Conservation (phyloP, 2,888 invertebrate species). For the Parnassius smintheus region DNA sequence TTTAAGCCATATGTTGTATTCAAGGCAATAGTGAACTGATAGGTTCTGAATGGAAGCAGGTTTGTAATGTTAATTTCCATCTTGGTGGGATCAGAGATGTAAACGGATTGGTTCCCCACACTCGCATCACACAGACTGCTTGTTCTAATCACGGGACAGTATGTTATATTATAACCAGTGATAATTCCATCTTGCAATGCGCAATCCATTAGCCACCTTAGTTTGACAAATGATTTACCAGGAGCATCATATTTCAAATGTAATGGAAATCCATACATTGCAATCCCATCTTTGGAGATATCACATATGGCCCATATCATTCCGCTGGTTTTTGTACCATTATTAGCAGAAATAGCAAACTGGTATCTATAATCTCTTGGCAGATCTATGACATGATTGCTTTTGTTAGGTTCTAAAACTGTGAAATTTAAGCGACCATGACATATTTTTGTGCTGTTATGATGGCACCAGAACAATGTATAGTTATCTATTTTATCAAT, state of each 20-base stretch:
- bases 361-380: constrained; percentile 83
- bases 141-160: constrained; percentile 83
- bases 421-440: constrained; percentile 74
- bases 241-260: constrained; percentile 58
- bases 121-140: constrained; percentile 79
- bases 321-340: constrained; percentile 85
- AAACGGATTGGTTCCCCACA: constrained; percentile 55
- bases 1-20: constrained; percentile 66
- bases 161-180: constrained; percentile 87
- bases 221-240: constrained; percentile 63
- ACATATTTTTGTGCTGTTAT: constrained; percentile 75
- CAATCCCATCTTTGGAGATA: constrained; percentile 67
- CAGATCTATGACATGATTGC: constrained; percentile 82
- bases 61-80: constrained; percentile 81
- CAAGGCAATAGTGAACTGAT: constrained; percentile 85
- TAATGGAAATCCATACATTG: constrained; percentile 79
- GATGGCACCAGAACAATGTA: constrained; percentile 90
- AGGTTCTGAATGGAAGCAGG: constrained; percentile 88
- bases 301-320: constrained; percentile 92
- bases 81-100: constrained; percentile 66
- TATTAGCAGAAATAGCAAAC: constrained; percentile 92
- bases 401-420: constrained; percentile 53
- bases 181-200: constrained; percentile 86
- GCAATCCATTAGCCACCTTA: constrained; percentile 90
- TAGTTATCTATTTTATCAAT: constrained; percentile 83